phyloP scores from a whole-genome alignment of 2,888 invertebrate species.

The Oeneis ivallda region DNA sequence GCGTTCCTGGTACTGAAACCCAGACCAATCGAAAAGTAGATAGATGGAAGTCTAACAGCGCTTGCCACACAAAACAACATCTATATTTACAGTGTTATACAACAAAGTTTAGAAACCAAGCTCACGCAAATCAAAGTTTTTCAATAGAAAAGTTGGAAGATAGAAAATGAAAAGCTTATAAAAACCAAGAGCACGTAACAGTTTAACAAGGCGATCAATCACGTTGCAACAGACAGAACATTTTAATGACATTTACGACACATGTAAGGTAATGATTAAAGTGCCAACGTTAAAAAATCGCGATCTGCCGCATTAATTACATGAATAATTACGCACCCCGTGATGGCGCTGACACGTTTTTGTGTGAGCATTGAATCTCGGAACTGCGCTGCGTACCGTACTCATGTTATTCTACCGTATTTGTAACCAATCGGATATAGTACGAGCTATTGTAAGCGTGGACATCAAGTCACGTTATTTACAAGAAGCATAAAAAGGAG shows the following conservation, averaged over 20 bases:
- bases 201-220: constrained; percentile 29
- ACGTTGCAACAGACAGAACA: constrained; percentile 23
- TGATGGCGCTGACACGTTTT: constrained; percentile 38
- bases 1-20: too few relatives aligned
- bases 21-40: too few relatives aligned
- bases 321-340: constrained; percentile 26
- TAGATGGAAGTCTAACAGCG: too few relatives aligned
- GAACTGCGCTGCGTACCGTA: constrained; percentile 2
- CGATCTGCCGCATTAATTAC: constrained; percentile 26
- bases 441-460: too few relatives aligned
- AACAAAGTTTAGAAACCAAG: too few relatives aligned
- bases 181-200: constrained; percentile 14
- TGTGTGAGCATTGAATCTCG: constrained; percentile 21
- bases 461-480: too few relatives aligned
- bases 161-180: not conserved
- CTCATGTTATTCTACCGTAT: not conserved
- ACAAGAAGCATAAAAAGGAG: too few relatives aligned
- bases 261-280: constrained; percentile 33
- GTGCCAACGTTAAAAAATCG: constrained; percentile 24
- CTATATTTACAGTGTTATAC: too few relatives aligned
- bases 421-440: too few relatives aligned
- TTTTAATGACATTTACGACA: constrained; percentile 28
- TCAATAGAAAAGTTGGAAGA: not conserved
- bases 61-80: too few relatives aligned
- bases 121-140: too few relatives aligned